phyloP scores from a whole-genome alignment of 2,888 invertebrate genomes.

The Perizoma affinitatum region DNA sequence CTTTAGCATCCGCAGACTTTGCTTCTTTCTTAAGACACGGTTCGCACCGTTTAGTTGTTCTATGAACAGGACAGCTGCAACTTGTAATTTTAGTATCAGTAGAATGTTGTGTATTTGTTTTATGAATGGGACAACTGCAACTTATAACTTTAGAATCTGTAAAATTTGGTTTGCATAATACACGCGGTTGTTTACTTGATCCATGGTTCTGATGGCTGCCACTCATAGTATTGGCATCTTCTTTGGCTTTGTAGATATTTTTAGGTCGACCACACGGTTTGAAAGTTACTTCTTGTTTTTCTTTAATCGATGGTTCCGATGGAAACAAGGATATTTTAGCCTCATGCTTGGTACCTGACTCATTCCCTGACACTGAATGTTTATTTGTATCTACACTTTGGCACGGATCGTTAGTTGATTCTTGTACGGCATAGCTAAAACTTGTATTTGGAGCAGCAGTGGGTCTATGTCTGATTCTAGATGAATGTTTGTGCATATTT shows the following conservation, averaged over 20 bases:
- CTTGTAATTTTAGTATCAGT: background rate
- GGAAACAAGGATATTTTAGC: background rate
- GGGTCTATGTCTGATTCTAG: background rate
- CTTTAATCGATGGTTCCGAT: background rate
- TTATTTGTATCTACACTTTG: background rate
- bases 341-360: background rate
- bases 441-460: background rate
- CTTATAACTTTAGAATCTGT: background rate
- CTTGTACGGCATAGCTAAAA: background rate
- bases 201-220: background rate
- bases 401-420: too few relatives aligned
- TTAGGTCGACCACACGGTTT: background rate
- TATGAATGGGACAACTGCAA: background rate
- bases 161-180: too few relatives aligned
- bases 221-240: background rate
- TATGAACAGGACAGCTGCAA: background rate
- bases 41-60: background rate
- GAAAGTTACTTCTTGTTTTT: background rate
- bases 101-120: background rate
- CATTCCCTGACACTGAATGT: background rate
- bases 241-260: background rate
- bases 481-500: background rate
- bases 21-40: background rate
- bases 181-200: background rate
- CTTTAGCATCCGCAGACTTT: background rate